These are phyloP conservation scores for Notocelia uddmanniana DNA, from an alignment of 2,888 invertebrate species.

Conservation along the genomic window DNA sequence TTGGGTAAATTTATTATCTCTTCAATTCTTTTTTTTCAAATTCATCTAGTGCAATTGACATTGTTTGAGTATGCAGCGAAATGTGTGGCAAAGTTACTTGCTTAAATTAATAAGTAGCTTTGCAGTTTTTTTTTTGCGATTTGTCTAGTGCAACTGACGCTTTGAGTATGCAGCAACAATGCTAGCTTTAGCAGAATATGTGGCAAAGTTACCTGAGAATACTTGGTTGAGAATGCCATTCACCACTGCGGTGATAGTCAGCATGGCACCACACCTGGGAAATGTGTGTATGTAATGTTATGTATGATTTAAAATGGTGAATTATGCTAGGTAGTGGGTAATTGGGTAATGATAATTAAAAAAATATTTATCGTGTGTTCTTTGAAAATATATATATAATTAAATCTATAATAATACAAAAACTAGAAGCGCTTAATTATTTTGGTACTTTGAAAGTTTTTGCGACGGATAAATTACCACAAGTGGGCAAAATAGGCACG, in stretches of 20 bases:
- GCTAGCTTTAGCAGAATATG: conserved; percentile 29
- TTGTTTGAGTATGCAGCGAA: no score
- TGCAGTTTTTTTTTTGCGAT: no score
- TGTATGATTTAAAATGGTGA: background rate
- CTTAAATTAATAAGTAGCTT: no score
- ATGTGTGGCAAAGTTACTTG: no score
- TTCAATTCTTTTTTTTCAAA: no score
- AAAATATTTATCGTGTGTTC: no score
- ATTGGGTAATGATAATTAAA: background rate
- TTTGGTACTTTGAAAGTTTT: background rate
- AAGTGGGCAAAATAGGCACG: background rate
- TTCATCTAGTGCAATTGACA: no score
- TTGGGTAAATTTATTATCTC: no score
- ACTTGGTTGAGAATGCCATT: conserved; percentile 41
- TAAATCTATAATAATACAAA: background rate
- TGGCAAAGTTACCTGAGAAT: conserved; percentile 44
- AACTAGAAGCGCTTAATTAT: background rate
- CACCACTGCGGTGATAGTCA: conserved; percentile 41
- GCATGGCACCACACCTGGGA: conserved; percentile 43
- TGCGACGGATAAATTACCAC: background rate
- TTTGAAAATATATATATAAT: no score
- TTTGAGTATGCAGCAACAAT: background rate
- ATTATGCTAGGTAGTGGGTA: background rate
- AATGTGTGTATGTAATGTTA: conserved; percentile 33
- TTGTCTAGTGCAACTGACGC: no score